Percentiles rank a stretch among this genome's conserved stretches.
These are phyloP conservation scores for Platyscapa corneri DNA, from an alignment of 1,140 invertebrate genomes.

Conservation along the genomic window DNA sequence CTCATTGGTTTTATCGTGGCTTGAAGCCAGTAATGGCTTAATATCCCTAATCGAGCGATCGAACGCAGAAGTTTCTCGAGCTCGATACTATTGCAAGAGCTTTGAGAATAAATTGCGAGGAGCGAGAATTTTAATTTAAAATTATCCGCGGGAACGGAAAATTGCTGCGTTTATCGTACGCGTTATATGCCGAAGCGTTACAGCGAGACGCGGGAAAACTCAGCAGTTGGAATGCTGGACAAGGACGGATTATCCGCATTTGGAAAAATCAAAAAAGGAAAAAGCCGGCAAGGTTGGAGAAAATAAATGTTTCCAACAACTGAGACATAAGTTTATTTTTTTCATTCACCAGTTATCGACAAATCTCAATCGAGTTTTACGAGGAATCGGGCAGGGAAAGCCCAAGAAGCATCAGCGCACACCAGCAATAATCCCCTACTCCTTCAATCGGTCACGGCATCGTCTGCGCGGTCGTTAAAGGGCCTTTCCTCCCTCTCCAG, in stretches of 20 bases:
- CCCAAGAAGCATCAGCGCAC: neutral
- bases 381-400: slow-evolving; percentile 7
- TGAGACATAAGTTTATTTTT: neutral
- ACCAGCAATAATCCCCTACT: slow-evolving; percentile 49
- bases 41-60: neutral
- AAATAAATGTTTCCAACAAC: neutral
- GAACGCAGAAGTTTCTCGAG: neutral
- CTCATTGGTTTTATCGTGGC: neutral
- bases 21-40: neutral
- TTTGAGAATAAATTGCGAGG: neutral
- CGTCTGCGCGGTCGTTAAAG: slow-evolving; percentile 57
- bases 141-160: neutral
- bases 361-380: slow-evolving; percentile 14
- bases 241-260: neutral
- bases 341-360: neutral
- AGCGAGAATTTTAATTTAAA: neutral
- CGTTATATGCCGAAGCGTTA: too few relatives aligned
- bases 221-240: neutral
- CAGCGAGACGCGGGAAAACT: too few relatives aligned
- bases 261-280: neutral
- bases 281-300: neutral
- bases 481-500: slow-evolving; percentile 67
- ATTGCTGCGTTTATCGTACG: too few relatives aligned
- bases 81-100: too few relatives aligned
- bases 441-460: slow-evolving; percentile 52